Evolutionary conservation across 2,797 vertebrate genomes (phyloP).

Genomic region (Huso huso): DNA sequence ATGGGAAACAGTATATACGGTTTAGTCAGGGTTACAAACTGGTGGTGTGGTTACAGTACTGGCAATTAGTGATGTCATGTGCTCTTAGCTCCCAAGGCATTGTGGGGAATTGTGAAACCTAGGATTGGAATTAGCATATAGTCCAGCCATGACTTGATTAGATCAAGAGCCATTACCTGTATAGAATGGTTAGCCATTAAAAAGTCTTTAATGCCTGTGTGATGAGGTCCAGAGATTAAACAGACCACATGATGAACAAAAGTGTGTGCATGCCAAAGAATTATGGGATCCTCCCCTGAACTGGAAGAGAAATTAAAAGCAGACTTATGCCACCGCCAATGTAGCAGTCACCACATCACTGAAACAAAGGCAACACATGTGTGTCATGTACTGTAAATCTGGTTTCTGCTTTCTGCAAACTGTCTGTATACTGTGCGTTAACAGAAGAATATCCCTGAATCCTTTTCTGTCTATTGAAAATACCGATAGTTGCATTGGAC

Average conservation of each 20-base stretch:
- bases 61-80: not conserved
- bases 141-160: constrained; percentile 13
- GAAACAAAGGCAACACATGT: constrained; percentile 9
- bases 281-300: constrained; percentile 12
- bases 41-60: not conserved
- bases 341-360: constrained; percentile 18
- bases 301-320: constrained; percentile 12
- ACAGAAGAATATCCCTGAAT: no score
- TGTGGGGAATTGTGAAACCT: not conserved
- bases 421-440: constrained; percentile 10
- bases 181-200: constrained; percentile 14
- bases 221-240: constrained; percentile 26
- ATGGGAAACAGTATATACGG: no score
- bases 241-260: constrained; percentile 22
- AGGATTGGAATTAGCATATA: constrained; percentile 9
- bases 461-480: no score
- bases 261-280: constrained; percentile 12
- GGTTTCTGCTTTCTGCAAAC: constrained; percentile 28
- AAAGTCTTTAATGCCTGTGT: constrained; percentile 7
- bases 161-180: constrained; percentile 7
- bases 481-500: no score
- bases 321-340: constrained; percentile 6
- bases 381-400: constrained; percentile 1
- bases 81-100: constrained; percentile 1
- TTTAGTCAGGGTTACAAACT: no score